These are phyloP conservation scores for Diorhabda sublineata DNA, from an alignment of 1,140 invertebrate species.

Conservation along the genomic window DNA sequence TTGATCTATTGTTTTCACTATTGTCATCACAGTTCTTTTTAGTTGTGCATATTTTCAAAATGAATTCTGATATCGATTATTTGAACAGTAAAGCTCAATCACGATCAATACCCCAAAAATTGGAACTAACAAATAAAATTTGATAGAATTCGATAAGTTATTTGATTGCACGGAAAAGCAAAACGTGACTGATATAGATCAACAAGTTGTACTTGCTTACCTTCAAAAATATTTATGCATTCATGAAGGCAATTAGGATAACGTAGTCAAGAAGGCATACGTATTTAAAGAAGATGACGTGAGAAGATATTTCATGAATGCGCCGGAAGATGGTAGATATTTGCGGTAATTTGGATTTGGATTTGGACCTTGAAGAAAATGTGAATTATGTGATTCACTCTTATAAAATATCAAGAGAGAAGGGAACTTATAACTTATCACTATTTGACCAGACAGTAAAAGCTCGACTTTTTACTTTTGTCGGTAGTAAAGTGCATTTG, in stretches of 20 bases:
- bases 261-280: constrained; percentile 2
- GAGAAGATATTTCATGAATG: neutral
- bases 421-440: neutral
- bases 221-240: neutral
- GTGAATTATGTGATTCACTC: neutral
- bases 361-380: neutral
- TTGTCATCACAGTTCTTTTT: constrained; percentile 3
- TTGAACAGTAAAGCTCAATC: neutral
- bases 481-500: neutral
- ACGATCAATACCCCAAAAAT: constrained; percentile 4
- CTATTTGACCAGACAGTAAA: constrained; percentile 6
- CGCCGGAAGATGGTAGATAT: neutral
- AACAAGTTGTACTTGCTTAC: too few species aligned
- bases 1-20: neutral
- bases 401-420: constrained; percentile 4
- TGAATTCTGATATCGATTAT: constrained; percentile 3
- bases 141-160: neutral
- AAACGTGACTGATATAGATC: constrained; percentile 1
- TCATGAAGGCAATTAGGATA: neutral
- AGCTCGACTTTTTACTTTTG: constrained; percentile 6
- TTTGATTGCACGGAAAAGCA: neutral
- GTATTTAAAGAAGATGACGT: neutral
- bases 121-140: neutral
- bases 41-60: constrained; percentile 4
- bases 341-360: neutral